phyloP scores from a whole-genome alignment of 2,797 vertebrate species.

The Labeo calbasu region DNA sequence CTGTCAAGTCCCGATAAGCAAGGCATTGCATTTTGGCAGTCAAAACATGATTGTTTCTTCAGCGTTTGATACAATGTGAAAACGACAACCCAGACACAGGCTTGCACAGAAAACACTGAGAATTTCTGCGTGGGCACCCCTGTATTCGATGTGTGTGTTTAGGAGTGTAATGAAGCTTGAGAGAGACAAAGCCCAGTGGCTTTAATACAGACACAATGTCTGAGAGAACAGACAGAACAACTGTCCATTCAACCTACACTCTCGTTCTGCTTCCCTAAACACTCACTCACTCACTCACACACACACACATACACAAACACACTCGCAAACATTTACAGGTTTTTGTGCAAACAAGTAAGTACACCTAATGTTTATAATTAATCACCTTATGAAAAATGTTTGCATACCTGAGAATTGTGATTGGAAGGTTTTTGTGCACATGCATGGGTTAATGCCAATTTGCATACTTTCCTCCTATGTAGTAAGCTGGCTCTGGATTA shows the following conservation, averaged over 20 bases:
- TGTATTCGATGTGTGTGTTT: constrained; percentile 51
- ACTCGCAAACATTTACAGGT: neutral
- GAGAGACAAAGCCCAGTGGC: constrained; percentile 40
- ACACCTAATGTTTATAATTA: neutral
- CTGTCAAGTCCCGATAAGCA: constrained; percentile 50
- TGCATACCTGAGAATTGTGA: too few species aligned
- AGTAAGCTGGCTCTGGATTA: neutral
- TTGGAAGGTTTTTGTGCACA: neutral
- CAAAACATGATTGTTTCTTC: constrained; percentile 48
- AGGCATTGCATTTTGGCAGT: constrained; percentile 39
- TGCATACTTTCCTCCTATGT: neutral
- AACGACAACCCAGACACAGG: constrained; percentile 38
- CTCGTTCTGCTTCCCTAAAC: constrained; percentile 6
- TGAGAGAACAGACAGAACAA: constrained; percentile 33
- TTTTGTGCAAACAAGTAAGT: neutral
- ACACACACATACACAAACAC: constrained; percentile 54
- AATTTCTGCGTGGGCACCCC: constrained; percentile 40
- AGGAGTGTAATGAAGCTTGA: constrained; percentile 52
- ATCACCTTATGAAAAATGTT: too few species aligned
- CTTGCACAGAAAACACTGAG: constrained; percentile 18
- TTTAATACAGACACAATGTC: constrained; percentile 47
- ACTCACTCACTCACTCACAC: constrained; percentile 53
- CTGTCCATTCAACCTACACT: constrained; percentile 20
- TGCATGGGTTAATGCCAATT: neutral
- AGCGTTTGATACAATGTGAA: constrained; percentile 47